Conservation (phyloP, 2,797 vertebrate species). For the Poecilia picta region DNA sequence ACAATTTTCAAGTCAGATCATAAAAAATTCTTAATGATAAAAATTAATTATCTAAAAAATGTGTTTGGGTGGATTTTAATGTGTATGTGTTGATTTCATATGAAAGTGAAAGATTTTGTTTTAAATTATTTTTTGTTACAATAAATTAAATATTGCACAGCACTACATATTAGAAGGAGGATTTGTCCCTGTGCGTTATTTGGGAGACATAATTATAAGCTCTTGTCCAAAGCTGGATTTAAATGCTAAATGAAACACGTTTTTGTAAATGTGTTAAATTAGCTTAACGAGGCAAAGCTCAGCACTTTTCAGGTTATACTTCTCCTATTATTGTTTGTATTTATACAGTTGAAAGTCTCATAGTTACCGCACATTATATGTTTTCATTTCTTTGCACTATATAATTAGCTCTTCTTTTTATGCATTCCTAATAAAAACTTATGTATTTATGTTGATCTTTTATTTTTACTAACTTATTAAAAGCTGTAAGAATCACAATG, state of each 20-base stretch:
- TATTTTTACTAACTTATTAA: conserved; percentile 1
- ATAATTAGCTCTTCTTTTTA: background rate
- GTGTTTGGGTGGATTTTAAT: background rate
- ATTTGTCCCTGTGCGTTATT: background rate
- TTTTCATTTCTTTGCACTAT: background rate
- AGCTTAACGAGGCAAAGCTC: conserved; percentile 1
- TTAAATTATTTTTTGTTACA: background rate
- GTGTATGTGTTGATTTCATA: background rate
- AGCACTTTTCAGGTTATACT: conserved; percentile 15
- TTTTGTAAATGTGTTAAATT: background rate
- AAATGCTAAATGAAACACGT: background rate
- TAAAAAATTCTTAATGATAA: background rate
- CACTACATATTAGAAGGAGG: background rate
- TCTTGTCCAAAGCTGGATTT: background rate
- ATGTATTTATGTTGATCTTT: conserved; percentile 13
- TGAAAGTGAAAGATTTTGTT: background rate
- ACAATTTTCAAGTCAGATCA: background rate
- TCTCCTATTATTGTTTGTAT: background rate
- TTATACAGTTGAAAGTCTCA: background rate
- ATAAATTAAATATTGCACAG: background rate
- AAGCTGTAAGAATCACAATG: conserved; percentile 1
- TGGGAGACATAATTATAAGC: background rate
- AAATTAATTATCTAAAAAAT: background rate
- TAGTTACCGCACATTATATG: background rate
- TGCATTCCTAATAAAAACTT: conserved; percentile 1